These are phyloP conservation scores for Sigmodon hispidus DNA, from an alignment of 2,113 vertebrate species.

Conservation along the genomic window DNA sequence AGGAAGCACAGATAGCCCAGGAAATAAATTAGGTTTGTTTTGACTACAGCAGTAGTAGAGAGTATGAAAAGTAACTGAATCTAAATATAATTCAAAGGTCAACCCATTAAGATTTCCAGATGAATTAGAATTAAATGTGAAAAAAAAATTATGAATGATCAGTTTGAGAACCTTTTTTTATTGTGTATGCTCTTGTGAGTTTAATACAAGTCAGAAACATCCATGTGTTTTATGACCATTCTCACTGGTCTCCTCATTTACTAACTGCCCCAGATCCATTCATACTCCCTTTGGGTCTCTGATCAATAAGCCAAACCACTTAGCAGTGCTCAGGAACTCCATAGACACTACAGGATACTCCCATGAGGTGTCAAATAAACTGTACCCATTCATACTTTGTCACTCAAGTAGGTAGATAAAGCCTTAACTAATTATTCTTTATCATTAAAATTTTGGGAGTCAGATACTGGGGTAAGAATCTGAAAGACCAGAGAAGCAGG, in stretches of 20 bases:
- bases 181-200: background rate
- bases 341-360: background rate
- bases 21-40: slow-evolving; percentile 33
- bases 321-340: background rate
- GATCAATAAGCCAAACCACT: slow-evolving; percentile 1
- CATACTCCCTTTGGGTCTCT: background rate
- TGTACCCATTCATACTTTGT: background rate
- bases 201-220: background rate
- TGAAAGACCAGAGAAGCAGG: too few relatives aligned
- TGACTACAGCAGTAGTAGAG: background rate
- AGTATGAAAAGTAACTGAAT: background rate
- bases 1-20: background rate
- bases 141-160: background rate
- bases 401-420: background rate
- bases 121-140: background rate
- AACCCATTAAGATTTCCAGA: background rate
- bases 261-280: background rate
- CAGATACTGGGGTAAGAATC: too few relatives aligned
- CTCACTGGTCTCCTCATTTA: background rate
- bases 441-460: too few relatives aligned
- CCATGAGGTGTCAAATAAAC: too few relatives aligned
- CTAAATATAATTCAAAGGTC: slow-evolving; percentile 4
- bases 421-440: too few relatives aligned
- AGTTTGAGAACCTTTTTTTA: background rate
- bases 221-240: background rate